These are phyloP conservation scores for Erebia epiphron DNA, from an alignment of 2,888 invertebrate genomes.

Conservation along the genomic window DNA sequence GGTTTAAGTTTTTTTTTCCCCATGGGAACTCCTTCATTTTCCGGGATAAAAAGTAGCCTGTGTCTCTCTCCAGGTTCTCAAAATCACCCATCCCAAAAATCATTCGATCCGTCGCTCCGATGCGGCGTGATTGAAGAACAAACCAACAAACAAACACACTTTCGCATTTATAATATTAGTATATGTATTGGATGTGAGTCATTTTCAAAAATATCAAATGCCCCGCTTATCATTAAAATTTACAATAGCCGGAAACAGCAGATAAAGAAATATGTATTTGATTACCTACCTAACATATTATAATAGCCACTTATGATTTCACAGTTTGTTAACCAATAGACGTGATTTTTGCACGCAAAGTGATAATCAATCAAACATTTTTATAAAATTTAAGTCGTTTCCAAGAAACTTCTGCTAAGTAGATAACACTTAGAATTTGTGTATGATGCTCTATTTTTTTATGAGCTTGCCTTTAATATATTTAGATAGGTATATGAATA, in stretches of 20 bases:
- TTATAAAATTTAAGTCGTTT: not conserved
- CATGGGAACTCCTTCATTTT: no score
- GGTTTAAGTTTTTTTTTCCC: no score
- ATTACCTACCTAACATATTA: not conserved
- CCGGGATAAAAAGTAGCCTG: no score
- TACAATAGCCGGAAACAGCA: not conserved
- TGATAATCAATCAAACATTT: no score
- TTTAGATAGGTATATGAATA: slow-evolving; percentile 41
- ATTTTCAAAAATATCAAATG: not conserved
- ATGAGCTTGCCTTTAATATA: not conserved
- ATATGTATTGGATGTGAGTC: slow-evolving; percentile 54
- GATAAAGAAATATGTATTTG: not conserved
- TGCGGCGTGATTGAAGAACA: no score
- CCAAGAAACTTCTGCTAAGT: not conserved
- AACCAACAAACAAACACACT: no score
- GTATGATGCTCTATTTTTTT: not conserved
- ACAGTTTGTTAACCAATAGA: not conserved
- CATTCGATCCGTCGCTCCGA: no score
- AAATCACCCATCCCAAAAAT: no score
- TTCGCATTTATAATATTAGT: no score
- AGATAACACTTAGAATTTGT: not conserved
- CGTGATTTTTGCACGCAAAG: not conserved
- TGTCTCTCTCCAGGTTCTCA: no score
- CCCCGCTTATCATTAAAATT: not conserved
- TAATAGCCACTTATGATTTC: not conserved